These are phyloP conservation scores for Drosophila monieri DNA, from an alignment of 2,888 invertebrate genomes.

Conservation along the genomic window DNA sequence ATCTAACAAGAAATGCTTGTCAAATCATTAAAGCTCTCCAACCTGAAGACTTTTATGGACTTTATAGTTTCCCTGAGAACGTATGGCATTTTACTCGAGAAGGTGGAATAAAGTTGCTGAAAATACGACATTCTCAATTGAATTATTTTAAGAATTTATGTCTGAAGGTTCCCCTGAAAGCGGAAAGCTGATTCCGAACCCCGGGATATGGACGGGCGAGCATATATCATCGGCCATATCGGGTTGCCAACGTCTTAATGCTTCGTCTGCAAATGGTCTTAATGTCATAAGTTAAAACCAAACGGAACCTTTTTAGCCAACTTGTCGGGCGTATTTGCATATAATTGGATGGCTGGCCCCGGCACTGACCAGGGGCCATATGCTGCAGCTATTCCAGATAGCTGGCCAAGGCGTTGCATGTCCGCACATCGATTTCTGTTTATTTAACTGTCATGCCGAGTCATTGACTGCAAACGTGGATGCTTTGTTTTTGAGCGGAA, in stretches of 20 bases:
- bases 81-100: background rate
- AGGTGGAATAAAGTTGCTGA: conserved; percentile 47
- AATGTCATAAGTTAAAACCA: conserved; percentile 75
- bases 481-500: conserved; percentile 57
- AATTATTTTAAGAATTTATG: conserved; percentile 74
- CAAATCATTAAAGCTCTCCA: background rate
- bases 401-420: conserved; percentile 36
- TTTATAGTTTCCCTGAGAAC: background rate
- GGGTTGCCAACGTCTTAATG: conserved; percentile 65
- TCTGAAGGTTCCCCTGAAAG: conserved; percentile 22
- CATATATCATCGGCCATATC: conserved; percentile 76
- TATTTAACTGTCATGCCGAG: conserved; percentile 73
- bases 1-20: background rate
- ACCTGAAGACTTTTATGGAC: no score
- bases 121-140: conserved; percentile 60
- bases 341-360: conserved; percentile 58
- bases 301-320: conserved; percentile 61
- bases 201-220: conserved; percentile 22
- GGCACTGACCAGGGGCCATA: conserved; percentile 48
- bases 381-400: conserved; percentile 58
- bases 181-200: conserved; percentile 13
- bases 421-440: conserved; percentile 64
- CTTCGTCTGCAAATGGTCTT: conserved; percentile 69
- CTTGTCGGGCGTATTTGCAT: conserved; percentile 59
- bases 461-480: conserved; percentile 67